These are phyloP conservation scores for Watersipora subatra DNA, from an alignment of 1,140 invertebrate genomes.

Conservation along the genomic window DNA sequence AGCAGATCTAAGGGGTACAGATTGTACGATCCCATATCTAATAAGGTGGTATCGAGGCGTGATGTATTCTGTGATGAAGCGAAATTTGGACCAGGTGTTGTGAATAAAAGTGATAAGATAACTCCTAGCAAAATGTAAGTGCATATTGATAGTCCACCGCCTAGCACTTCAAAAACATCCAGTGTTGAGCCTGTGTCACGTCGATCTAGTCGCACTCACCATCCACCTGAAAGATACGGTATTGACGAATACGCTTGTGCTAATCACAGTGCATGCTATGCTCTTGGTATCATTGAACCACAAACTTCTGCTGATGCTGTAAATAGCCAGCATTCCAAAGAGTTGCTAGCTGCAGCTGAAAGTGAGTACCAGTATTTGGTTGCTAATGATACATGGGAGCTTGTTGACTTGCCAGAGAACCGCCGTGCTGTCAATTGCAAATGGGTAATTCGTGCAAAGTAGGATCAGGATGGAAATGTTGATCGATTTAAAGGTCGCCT, in stretches of 20 bases:
- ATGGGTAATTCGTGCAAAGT: too few species aligned
- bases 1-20: constrained; percentile 5
- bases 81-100: neutral
- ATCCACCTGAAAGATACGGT: neutral
- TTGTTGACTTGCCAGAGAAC: constrained; percentile 22
- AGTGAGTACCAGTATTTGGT: constrained; percentile 17
- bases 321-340: constrained; percentile 7
- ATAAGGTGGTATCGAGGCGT: neutral
- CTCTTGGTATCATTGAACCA: neutral
- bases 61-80: constrained; percentile 9
- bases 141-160: too few species aligned
- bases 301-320: constrained; percentile 13
- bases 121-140: too few species aligned
- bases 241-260: neutral
- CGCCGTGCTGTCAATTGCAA: too few species aligned
- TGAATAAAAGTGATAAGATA: too few species aligned
- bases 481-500: too few species aligned
- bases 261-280: neutral
- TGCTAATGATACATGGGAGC: constrained; percentile 27
- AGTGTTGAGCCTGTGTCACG: neutral
- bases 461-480: too few species aligned
- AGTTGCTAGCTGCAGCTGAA: constrained; percentile 16
- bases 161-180: neutral
- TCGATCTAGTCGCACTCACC: neutral
- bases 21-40: constrained; percentile 1